Evolutionary conservation across 2,113 vertebrate genomes (phyloP).

Genomic region (Ictidomys tridecemlineatus): DNA sequence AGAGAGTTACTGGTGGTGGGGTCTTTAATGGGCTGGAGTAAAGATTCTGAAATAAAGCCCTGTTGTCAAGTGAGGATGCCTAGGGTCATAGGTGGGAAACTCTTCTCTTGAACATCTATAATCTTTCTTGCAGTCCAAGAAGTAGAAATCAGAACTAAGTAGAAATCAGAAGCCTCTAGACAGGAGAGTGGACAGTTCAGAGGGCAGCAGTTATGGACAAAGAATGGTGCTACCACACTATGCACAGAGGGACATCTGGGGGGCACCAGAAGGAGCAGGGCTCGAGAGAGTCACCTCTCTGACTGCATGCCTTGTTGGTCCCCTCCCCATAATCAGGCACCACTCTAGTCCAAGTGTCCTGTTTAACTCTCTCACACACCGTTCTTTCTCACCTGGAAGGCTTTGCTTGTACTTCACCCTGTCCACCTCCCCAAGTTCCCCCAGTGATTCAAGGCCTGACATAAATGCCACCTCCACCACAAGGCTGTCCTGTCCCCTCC

Average conservation of each 20-base stretch:
- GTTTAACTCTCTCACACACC: background rate
- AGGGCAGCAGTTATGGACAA: background rate
- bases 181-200: background rate
- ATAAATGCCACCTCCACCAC: background rate
- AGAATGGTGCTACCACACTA: background rate
- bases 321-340: background rate
- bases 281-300: background rate
- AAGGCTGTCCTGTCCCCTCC: background rate
- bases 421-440: background rate
- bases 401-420: background rate
- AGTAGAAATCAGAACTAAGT: background rate
- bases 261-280: background rate
- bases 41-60: slow-evolving; percentile 5
- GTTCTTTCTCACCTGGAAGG: background rate
- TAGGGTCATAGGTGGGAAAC: background rate
- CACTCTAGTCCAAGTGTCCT: background rate
- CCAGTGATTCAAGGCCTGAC: background rate
- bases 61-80: background rate
- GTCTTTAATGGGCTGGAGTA: background rate
- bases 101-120: background rate
- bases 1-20: background rate
- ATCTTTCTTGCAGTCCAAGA: background rate
- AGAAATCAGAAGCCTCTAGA: background rate
- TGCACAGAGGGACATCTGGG: background rate
- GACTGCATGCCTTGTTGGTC: too few relatives aligned